Percentiles rank a stretch among this genome's conserved stretches.
These are phyloP conservation scores for Dasyprocta punctata DNA, from an alignment of 2,113 vertebrate species.

Conservation along the genomic window DNA sequence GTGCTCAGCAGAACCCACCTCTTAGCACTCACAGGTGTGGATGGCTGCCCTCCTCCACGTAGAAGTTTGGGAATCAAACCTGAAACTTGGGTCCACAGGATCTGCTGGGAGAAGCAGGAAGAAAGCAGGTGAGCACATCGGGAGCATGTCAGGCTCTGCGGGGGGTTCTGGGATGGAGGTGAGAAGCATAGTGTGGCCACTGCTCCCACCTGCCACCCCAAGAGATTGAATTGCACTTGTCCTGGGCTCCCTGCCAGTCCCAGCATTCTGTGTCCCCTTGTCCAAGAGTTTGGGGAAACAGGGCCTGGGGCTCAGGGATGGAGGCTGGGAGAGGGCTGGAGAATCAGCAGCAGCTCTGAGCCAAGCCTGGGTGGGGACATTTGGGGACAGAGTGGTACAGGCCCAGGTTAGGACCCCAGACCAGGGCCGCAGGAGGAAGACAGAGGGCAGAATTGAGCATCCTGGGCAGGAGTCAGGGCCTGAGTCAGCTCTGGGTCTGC, in stretches of 20 bases:
- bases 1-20: neutral
- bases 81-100: neutral
- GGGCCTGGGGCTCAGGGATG: neutral
- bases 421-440: neutral
- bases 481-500: neutral
- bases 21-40: neutral
- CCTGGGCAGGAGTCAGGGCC: neutral
- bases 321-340: neutral
- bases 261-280: neutral
- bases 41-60: neutral
- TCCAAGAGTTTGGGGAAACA: neutral
- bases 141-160: neutral
- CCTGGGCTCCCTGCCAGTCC: neutral
- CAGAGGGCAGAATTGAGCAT: neutral
- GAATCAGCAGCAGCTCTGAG: neutral
- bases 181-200: neutral
- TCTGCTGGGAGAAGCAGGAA: neutral
- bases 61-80: neutral
- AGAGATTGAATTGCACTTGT: neutral
- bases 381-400: neutral
- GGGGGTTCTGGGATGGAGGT: neutral
- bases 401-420: neutral
- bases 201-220: neutral
- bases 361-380: accelerated
- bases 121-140: neutral